These are phyloP conservation scores for Thecophora atra DNA, from an alignment of 2,888 invertebrate genomes.

Conservation along the genomic window DNA sequence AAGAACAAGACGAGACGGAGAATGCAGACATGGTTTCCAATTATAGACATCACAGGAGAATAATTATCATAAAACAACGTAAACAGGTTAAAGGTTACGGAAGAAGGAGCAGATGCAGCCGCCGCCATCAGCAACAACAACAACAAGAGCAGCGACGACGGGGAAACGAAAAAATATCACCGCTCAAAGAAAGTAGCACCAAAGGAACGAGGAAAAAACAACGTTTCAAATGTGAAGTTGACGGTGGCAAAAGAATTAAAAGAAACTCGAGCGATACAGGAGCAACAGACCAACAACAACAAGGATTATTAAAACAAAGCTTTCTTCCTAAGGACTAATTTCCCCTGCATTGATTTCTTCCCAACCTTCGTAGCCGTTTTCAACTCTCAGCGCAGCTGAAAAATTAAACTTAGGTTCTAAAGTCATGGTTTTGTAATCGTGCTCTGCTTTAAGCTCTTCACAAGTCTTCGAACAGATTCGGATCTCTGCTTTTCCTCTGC, in stretches of 20 bases:
- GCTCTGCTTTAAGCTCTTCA: neutral
- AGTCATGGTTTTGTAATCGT: slow-evolving; percentile 27
- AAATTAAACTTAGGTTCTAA: slow-evolving; percentile 25
- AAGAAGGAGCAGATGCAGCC: slow-evolving; percentile 25
- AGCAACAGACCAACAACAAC: neutral
- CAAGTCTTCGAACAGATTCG: neutral
- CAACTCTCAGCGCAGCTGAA: too few relatives aligned
- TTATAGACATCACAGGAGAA: slow-evolving; percentile 57
- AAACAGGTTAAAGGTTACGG: slow-evolving; percentile 30
- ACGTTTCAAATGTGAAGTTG: neutral
- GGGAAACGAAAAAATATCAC: neutral
- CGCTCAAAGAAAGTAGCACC: neutral
- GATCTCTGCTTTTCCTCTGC: neutral
- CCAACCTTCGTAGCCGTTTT: neutral
- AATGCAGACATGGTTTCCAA: slow-evolving; percentile 60
- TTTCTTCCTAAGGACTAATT: neutral
- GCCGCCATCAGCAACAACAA: slow-evolving; percentile 30
- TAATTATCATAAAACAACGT: slow-evolving; percentile 59
- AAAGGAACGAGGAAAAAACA: neutral
- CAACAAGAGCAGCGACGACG: neutral
- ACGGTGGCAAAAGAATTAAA: neutral
- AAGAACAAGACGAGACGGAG: slow-evolving; percentile 11
- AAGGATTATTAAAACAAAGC: neutral
- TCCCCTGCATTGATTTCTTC: neutral
- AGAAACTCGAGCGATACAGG: neutral